Evolutionary conservation across 2,888 invertebrate species (phyloP), one percentile per base, ranked within the genome.

Genomic region (Crepidodera aurea): DNA sequence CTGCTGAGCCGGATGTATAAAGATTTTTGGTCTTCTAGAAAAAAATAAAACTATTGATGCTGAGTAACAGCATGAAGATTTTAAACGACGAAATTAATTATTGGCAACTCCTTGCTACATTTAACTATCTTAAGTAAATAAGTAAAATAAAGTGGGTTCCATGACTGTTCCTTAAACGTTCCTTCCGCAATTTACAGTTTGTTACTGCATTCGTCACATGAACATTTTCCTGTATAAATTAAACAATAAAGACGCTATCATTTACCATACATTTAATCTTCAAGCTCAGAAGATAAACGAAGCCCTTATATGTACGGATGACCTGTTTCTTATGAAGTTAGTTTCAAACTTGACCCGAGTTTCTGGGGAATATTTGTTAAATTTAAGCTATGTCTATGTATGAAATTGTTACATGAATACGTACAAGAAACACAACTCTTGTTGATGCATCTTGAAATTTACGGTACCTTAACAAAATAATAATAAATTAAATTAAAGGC

Each of bases 251-350:
- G 44, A 44, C 22, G 22, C 15, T 44, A 44, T 44, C 44, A n/a
- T 22, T 22, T 25, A 12, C 44, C 22, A 19, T 7, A 15, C 18
- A 51, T n/a, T 13, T 39, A 2, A 51, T 51, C 29, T 58, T 29
- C 40, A 40, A 40, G 13, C 18, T 27, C 53, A 40, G 53, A 27
- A 54, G 53, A 54, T 40, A 51, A 58, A 51, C 51, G 18, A 58
- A 58, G 25, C 48, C 58, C 18, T 58, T 51, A 25, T 51, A 19
- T 46, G 40, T 37, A 58, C 58, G 37, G 58, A 42, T 58, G 58
- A 40, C 51, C 39, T 58, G 51, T 29, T 58, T 58, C 58, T 58
- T 51, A 58, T 27, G 19, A 32, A 58, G 50, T 58, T 58, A 58
- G 51, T 51, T 58, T 13, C 18, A 19, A 51, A 51, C 40, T 51